Conservation (phyloP, 2,113 vertebrate species). For the Menura novaehollandiae region DNA sequence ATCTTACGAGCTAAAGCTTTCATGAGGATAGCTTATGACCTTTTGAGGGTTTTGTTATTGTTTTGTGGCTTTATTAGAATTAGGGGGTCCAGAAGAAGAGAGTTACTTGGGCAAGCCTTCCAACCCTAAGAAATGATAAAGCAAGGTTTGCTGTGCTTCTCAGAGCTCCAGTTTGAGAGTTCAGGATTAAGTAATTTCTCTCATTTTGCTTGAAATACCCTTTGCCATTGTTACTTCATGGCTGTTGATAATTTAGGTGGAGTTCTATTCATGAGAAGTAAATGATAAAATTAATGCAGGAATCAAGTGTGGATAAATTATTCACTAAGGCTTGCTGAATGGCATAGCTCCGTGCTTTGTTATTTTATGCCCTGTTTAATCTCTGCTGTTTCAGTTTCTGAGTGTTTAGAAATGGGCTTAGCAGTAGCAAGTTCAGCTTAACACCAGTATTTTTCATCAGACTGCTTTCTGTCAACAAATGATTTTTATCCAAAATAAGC, state of each 20-base stretch:
- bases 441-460: background rate
- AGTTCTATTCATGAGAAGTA: background rate
- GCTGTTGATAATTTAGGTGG: background rate
- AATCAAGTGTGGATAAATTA: background rate
- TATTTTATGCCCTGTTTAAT: constrained; percentile 25
- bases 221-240: background rate
- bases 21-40: background rate
- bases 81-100: background rate
- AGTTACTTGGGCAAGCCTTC: background rate
- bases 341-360: background rate
- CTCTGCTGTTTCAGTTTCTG: background rate
- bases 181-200: background rate
- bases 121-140: background rate
- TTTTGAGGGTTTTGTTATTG: background rate
- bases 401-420: background rate
- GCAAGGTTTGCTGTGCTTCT: background rate
- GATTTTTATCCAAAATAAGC: background rate
- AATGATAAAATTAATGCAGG: background rate
- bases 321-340: background rate
- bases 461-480: background rate
- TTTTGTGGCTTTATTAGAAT: background rate
- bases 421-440: background rate
- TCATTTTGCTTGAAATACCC: background rate
- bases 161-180: background rate
- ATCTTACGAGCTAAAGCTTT: background rate